These are phyloP conservation scores for Sebastes fasciatus DNA, from an alignment of 2,113 vertebrate genomes.

Conservation along the genomic window DNA sequence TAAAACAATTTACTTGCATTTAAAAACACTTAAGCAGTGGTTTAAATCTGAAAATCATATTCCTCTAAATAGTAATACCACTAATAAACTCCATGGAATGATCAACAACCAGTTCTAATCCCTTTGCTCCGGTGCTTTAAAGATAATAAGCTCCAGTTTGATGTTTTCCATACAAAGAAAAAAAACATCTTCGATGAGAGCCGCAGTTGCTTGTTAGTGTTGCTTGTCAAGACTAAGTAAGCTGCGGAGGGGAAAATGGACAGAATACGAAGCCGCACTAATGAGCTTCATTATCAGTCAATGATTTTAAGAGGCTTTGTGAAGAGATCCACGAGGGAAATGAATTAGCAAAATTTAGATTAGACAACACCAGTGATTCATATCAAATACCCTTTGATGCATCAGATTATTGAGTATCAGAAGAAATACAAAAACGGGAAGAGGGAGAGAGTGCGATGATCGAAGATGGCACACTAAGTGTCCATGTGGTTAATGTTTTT, in stretches of 20 bases:
- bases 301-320: constrained; percentile 78
- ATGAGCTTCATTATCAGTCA: constrained; percentile 80
- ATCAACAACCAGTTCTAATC: constrained; percentile 49
- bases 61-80: background rate
- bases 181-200: constrained; percentile 31
- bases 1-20: constrained; percentile 7
- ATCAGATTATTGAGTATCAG: constrained; percentile 26
- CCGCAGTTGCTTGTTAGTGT: constrained; percentile 70
- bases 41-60: background rate
- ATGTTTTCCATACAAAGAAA: constrained; percentile 37
- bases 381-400: constrained; percentile 59
- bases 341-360: constrained; percentile 69
- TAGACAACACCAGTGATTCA: constrained; percentile 53
- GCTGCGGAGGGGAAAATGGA: constrained; percentile 52
- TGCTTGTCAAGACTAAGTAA: constrained; percentile 61
- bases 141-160: constrained; percentile 40
- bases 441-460: background rate
- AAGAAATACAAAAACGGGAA: constrained; percentile 17
- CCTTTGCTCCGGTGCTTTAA: constrained; percentile 1
- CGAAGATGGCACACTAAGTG: background rate
- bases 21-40: background rate
- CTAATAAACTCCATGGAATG: constrained; percentile 21
- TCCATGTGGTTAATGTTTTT: background rate
- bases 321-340: constrained; percentile 60
- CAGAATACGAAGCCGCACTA: constrained; percentile 64